Evolutionary conservation across 2,888 invertebrate species (phyloP).

Genomic region (Graphium colonna): DNA sequence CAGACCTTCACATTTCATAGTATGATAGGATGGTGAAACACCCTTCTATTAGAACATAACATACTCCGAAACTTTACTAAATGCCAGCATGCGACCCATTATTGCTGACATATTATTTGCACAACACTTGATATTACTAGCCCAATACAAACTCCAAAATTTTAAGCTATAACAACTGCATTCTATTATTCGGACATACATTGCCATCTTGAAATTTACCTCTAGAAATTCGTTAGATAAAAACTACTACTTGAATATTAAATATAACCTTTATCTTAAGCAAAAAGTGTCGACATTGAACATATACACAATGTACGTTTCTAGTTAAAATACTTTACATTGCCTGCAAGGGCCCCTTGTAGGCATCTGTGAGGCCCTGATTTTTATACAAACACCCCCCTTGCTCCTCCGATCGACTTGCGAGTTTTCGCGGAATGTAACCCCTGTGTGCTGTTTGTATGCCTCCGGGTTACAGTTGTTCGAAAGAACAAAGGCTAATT

Average conservation of each 20-base stretch:
- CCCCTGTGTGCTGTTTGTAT: not conserved
- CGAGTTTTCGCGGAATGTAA: not conserved
- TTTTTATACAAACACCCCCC: slow-evolving; percentile 12
- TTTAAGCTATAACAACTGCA: not conserved
- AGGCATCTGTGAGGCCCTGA: slow-evolving; percentile 2
- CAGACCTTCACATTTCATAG: not conserved
- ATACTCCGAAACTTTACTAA: not conserved
- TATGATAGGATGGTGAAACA: not conserved
- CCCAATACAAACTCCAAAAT: not conserved
- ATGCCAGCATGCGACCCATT: not conserved
- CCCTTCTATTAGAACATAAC: no score
- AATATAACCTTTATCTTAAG: not conserved
- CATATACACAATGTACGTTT: not conserved
- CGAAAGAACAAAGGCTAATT: no score
- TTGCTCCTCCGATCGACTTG: not conserved
- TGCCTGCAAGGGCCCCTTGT: not conserved
- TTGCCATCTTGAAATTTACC: no score
- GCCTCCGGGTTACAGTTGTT: not conserved
- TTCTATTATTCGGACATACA: no score
- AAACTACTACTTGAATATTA: not conserved
- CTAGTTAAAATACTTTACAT: not conserved
- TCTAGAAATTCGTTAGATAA: no score
- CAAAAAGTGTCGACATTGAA: not conserved
- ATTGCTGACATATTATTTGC: not conserved
- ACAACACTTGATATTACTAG: not conserved